Evolutionary conservation across 2,113 vertebrate species (phyloP), one percentile per base, ranked within the genome.

Genomic region (Lagopus muta): DNA sequence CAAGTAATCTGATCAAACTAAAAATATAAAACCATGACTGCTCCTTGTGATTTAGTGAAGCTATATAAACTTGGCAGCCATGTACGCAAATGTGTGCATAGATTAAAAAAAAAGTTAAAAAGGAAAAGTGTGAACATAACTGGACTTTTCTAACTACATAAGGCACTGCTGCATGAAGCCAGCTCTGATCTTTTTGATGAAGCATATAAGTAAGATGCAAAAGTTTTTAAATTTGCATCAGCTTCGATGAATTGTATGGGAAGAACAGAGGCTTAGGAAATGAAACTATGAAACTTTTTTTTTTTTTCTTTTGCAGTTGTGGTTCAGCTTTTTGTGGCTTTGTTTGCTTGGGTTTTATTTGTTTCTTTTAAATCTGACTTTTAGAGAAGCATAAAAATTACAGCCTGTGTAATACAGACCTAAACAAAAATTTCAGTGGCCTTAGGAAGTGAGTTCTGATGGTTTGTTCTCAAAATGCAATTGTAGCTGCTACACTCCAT

Each of bases 221-320:
- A 65, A 17, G 14, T 73, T 47, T 72, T 52, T 50, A 67, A 90
- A 83, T 75, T 70, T 83, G 17, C 36, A 50, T 24, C 47, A 61
- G 28, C 54, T 77, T 54, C 43, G 30, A 64, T 5, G 4, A 95
- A 24, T 32, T 45, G 27, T 64, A 73, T 42, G 38, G 54, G 86
- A 83, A 91, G 21, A 80, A 92, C 32, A 79, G 87, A 30, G 50
- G 70, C 18, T 36, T 32, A 43, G 42, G 42, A 43, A 43, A 43
- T 43, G 42, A 43, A 43, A 43, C 15, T 43, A 82, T 62, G 64
- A 90, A 67, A 96, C 21, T 86, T 87, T 8, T 20, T 90, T 20
- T n/a, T 90, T 57, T 47, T 57, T 19, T 90, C 57, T 45, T 96
- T 65, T 86, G 45, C 50, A 92, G 94, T 69, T 86, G 40, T 45